Conservation (phyloP, 2,888 invertebrate species). For the Cantharis rustica region DNA sequence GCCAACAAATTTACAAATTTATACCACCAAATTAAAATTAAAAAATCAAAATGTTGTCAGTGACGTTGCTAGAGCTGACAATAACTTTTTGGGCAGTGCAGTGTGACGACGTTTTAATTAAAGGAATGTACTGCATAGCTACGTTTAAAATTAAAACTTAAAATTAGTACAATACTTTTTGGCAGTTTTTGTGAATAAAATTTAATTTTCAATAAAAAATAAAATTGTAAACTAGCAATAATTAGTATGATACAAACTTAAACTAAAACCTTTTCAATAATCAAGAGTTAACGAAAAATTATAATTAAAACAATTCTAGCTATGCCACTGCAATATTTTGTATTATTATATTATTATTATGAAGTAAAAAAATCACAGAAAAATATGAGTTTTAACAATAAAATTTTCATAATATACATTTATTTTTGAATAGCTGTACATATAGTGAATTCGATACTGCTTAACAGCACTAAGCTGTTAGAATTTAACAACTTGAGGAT, state of each 20-base stretch:
- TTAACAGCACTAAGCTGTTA: not conserved
- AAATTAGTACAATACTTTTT: constrained; percentile 1
- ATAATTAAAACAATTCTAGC: constrained; percentile 13
- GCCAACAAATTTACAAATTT: constrained; percentile 29
- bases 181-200: not conserved
- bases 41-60: constrained; percentile 22
- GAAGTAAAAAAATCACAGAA: constrained; percentile 16
- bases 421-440: constrained; percentile 24
- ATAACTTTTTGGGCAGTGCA: not conserved
- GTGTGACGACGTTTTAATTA: not conserved
- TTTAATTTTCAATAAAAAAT: not conserved
- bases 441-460: not conserved
- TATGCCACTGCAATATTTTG: constrained; percentile 8
- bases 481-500: not conserved
- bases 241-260: not conserved
- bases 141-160: not conserved
- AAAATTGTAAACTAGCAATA: not conserved
- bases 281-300: not conserved
- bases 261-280: not conserved
- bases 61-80: constrained; percentile 7
- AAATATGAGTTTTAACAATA: constrained; percentile 20
- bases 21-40: constrained; percentile 27
- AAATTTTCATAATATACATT: constrained; percentile 11
- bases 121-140: constrained; percentile 1
- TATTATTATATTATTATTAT: not conserved